Percentiles rank a stretch among this genome's conserved stretches.
Evolutionary conservation across 2,113 vertebrate species (phyloP).

Genomic region (Chrysochloris asiatica): DNA sequence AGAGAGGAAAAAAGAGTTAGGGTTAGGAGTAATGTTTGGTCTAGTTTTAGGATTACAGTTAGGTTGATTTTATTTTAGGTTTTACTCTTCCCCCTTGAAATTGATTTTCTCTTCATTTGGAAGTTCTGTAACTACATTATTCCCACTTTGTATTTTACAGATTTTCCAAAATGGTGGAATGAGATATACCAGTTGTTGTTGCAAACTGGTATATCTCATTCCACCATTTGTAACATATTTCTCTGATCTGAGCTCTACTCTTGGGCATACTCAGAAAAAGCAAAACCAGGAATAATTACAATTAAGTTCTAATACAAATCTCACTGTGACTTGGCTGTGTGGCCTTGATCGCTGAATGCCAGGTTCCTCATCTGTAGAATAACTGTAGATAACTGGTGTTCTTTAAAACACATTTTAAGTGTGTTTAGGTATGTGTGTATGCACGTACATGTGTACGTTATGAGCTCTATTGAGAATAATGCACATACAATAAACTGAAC

Average conservation of each 20-base stretch:
- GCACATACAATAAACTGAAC: neutral
- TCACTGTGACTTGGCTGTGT: neutral
- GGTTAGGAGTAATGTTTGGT: too few species aligned
- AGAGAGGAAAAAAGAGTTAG: too few species aligned
- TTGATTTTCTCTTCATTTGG: too few species aligned
- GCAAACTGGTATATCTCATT: too few species aligned
- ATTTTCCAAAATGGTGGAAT: too few species aligned
- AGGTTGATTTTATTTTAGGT: too few species aligned
- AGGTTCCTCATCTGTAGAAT: neutral
- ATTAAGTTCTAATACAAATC: neutral
- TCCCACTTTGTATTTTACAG: too few species aligned
- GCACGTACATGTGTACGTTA: neutral
- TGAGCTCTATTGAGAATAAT: neutral
- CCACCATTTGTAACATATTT: neutral
- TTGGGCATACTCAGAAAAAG: constrained; percentile 22
- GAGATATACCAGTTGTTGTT: too few species aligned
- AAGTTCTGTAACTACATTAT: too few species aligned
- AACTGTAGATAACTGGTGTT: neutral
- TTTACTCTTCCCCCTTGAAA: too few species aligned
- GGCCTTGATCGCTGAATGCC: neutral
- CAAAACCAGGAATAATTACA: constrained; percentile 2
- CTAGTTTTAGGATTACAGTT: too few species aligned
- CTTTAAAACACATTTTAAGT: neutral
- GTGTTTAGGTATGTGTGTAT: neutral
- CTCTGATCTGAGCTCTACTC: neutral